Evolutionary conservation across 2,797 vertebrate species (phyloP).

Genomic region (Protosalanx chinensis): DNA sequence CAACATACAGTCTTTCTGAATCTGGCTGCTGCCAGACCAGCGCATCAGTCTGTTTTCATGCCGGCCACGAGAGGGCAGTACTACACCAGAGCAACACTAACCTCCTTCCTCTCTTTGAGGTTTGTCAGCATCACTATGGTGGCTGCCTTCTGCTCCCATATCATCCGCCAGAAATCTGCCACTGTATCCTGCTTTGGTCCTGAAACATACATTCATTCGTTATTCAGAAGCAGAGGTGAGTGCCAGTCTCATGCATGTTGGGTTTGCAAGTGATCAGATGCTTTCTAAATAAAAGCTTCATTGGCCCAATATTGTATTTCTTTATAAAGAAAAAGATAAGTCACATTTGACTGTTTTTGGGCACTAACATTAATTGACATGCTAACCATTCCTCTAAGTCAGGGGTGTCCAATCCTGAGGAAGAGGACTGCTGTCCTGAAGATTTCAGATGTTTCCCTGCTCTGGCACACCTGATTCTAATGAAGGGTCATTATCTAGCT

Average conservation of each 20-base stretch:
- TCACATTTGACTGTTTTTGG: too few relatives aligned
- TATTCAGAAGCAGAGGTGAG: background rate
- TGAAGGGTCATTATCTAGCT: too few relatives aligned
- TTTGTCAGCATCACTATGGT: conserved; percentile 96
- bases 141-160: conserved; percentile 94
- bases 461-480: too few relatives aligned
- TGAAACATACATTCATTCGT: conserved; percentile 42
- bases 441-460: too few relatives aligned
- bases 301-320: too few relatives aligned
- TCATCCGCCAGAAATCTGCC: conserved; percentile 95
- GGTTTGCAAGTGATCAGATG: too few relatives aligned
- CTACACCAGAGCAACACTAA: conserved; percentile 45
- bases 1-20: background rate
- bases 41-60: background rate
- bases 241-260: background rate
- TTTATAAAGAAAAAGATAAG: too few relatives aligned
- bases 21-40: background rate
- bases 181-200: conserved; percentile 93
- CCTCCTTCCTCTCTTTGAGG: conserved; percentile 95
- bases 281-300: too few relatives aligned
- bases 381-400: too few relatives aligned
- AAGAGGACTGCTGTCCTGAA: too few relatives aligned
- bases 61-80: background rate
- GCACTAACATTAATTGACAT: too few relatives aligned
- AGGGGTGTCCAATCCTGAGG: too few relatives aligned